A percentile compares a stretch with the other conserved stretches of the same genome.
phyloP scores from a whole-genome alignment of 2,888 invertebrate genomes.

The Chelonus formosanus region DNA sequence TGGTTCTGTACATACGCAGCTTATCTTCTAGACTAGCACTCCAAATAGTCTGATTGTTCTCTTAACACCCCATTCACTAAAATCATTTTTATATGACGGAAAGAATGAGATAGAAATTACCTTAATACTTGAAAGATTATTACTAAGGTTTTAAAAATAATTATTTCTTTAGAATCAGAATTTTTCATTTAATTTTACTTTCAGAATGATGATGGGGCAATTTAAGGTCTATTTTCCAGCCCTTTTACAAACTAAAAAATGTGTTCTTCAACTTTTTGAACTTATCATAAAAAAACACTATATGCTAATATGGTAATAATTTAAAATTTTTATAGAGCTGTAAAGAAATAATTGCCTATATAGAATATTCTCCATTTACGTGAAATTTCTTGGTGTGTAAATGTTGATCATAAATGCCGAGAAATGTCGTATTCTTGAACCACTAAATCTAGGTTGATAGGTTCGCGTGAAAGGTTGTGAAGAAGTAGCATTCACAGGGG shows the following conservation, averaged over 20 bases:
- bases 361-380: conserved; percentile 1
- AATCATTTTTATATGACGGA: no score
- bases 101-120: no score
- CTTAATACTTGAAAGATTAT: no score
- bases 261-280: no score
- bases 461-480: conserved; percentile 51
- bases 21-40: not conserved
- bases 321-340: conserved; percentile 5
- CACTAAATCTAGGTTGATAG: conserved; percentile 49
- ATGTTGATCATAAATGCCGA: conserved; percentile 23
- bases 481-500: conserved; percentile 45
- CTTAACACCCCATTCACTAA: not conserved
- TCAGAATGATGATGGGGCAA: no score
- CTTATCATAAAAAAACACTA: no score
- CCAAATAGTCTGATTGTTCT: not conserved
- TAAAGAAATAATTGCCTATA: conserved; percentile 3
- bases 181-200: no score
- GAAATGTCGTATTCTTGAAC: conserved; percentile 20
- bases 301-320: no score
- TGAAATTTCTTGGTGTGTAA: conserved; percentile 14
- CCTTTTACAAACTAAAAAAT: no score
- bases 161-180: no score
- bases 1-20: conserved; percentile 11
- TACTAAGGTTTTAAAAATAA: no score
- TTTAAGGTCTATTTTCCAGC: no score